These are phyloP conservation scores for Mimumesa dahlbomi DNA, from an alignment of 2,888 invertebrate genomes.

Conservation along the genomic window DNA sequence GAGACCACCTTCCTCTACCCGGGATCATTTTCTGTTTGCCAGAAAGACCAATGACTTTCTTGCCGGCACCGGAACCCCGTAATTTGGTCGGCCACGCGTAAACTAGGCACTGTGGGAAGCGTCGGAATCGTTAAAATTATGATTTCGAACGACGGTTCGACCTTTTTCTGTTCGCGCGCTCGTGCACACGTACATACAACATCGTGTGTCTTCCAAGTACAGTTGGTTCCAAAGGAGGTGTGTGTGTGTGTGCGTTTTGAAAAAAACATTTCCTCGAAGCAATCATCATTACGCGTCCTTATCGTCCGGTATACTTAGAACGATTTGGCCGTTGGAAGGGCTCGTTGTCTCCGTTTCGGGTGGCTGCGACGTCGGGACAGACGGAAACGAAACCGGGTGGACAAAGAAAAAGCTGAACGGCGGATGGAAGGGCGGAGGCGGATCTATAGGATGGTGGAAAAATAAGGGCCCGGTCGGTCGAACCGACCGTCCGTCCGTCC, in stretches of 20 bases:
- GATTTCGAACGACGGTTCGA: slow-evolving; percentile 40
- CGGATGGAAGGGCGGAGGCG: neutral
- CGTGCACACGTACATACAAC: neutral
- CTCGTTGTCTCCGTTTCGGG: slow-evolving; percentile 1
- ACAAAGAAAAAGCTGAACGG: slow-evolving; percentile 5
- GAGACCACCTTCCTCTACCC: neutral
- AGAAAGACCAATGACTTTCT: slow-evolving; percentile 29
- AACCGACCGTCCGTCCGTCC: no score
- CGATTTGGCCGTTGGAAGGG: slow-evolving; percentile 2
- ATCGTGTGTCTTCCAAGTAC: no score
- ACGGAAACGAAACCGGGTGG: slow-evolving; percentile 2
- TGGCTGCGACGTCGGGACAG: slow-evolving; percentile 9
- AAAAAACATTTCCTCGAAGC: slow-evolving; percentile 60
- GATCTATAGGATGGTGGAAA: neutral
- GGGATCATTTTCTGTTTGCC: neutral
- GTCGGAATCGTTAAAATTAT: slow-evolving; percentile 56
- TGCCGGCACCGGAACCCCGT: slow-evolving; percentile 61
- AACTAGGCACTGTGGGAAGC: slow-evolving; percentile 66
- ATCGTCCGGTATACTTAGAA: slow-evolving; percentile 30
- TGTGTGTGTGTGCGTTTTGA: slow-evolving; percentile 5
- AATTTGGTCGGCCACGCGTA: slow-evolving; percentile 67
- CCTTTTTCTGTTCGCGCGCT: slow-evolving; percentile 6
- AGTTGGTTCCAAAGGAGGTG: no score
- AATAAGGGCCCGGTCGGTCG: slow-evolving; percentile 22
- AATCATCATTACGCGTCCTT: slow-evolving; percentile 65